Percentiles rank a stretch among this genome's conserved stretches.
Conservation (phyloP, 2,113 vertebrate species). For the Cryptoleucopteryx plumbea region DNA sequence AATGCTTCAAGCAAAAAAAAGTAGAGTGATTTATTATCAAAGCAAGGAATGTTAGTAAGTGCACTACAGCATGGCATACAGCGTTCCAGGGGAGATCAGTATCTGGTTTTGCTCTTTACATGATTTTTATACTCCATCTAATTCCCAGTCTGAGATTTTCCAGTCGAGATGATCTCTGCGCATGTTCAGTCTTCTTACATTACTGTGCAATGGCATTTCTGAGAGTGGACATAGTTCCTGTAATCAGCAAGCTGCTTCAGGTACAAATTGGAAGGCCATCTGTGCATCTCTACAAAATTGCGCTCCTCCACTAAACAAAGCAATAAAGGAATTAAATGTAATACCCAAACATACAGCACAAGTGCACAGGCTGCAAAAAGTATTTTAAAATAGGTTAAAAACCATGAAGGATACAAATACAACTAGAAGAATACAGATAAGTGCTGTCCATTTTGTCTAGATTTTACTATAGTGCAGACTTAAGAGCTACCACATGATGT, state of each 20-base stretch:
- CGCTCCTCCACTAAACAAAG: slow-evolving; percentile 86
- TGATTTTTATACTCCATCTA: background rate
- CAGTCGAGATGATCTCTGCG: background rate
- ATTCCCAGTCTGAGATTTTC: background rate
- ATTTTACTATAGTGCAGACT: fast-evolving
- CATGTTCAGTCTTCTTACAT: slow-evolving; percentile 77
- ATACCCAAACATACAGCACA: background rate
- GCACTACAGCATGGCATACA: background rate
- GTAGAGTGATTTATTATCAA: background rate
- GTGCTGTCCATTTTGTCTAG: background rate
- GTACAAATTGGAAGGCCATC: slow-evolving; percentile 92
- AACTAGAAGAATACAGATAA: background rate
- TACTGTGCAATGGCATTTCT: slow-evolving; percentile 86
- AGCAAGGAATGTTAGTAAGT: background rate
- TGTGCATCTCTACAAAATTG: slow-evolving; percentile 88
- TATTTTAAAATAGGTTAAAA: background rate
- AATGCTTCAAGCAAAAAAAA: background rate
- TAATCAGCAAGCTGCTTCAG: slow-evolving; percentile 95
- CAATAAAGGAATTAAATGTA: background rate
- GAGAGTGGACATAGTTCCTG: slow-evolving; percentile 87
- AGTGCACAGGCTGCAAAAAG: background rate
- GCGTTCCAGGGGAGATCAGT: background rate
- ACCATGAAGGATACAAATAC: background rate
- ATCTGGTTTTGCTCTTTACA: background rate
- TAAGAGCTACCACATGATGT: fast-evolving